Conservation (phyloP, 2,797 vertebrate species). For the Etheostoma nigrum region DNA sequence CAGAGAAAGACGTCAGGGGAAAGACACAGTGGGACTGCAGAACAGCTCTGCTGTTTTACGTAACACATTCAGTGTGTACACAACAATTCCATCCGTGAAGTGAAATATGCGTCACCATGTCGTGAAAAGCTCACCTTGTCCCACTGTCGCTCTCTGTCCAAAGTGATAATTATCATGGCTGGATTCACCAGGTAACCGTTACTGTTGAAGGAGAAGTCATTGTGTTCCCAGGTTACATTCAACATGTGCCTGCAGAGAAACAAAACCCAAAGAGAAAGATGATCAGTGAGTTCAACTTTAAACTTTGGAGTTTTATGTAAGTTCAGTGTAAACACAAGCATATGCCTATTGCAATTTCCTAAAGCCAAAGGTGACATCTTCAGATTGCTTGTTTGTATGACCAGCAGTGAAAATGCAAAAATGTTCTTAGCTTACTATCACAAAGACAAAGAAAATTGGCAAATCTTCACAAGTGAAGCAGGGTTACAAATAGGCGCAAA, state of each 20-base stretch:
- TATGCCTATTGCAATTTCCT: too few relatives aligned
- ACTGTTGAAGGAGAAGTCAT: conserved; percentile 96
- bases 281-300: not conserved
- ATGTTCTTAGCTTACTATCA: too few relatives aligned
- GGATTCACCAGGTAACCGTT: conserved; percentile 95
- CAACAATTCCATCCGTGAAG: not conserved
- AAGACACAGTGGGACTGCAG: not conserved
- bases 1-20: not conserved
- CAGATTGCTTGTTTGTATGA: too few relatives aligned
- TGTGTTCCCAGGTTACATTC: conserved; percentile 95
- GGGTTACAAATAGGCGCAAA: too few relatives aligned
- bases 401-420: too few relatives aligned
- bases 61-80: too few relatives aligned
- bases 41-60: not conserved
- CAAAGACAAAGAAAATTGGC: too few relatives aligned
- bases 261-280: not conserved
- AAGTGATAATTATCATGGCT: conserved; percentile 94
- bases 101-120: not conserved
- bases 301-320: too few relatives aligned
- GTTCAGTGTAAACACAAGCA: too few relatives aligned
- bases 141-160: conserved; percentile 95
- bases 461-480: too few relatives aligned
- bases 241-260: conserved; percentile 89
- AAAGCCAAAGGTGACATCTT: too few relatives aligned
- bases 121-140: conserved; percentile 89